A percentile compares a stretch with the other conserved stretches of the same genome.
Evolutionary conservation across 2,113 vertebrate genomes (phyloP).

Genomic region (Cheirogaleus medius): DNA sequence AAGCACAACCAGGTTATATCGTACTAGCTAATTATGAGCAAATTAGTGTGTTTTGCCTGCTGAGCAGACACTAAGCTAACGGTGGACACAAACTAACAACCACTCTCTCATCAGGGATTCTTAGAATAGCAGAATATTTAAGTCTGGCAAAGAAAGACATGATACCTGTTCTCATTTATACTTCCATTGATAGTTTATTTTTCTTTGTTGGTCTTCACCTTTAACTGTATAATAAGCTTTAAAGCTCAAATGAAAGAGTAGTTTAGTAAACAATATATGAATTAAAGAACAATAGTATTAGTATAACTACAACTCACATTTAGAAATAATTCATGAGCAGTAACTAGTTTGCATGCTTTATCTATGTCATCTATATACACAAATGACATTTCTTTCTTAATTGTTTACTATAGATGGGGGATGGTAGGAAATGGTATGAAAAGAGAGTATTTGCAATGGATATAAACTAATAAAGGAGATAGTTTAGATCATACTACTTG

Average conservation of each 20-base stretch:
- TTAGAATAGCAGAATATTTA: background rate
- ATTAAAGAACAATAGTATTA: background rate
- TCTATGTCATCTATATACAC: background rate
- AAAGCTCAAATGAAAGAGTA: background rate
- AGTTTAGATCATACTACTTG: background rate
- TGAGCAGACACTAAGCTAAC: background rate
- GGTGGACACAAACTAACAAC: background rate
- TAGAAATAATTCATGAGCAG: background rate
- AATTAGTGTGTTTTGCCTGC: background rate
- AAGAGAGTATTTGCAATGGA: background rate
- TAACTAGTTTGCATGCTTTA: background rate
- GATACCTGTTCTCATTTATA: background rate
- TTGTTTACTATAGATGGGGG: background rate
- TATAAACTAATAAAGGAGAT: slow-evolving; percentile 30
- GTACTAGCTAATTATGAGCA: background rate
- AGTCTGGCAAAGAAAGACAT: background rate
- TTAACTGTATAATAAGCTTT: background rate
- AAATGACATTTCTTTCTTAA: background rate
- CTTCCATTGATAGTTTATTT: background rate
- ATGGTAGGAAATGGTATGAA: background rate
- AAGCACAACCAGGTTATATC: background rate
- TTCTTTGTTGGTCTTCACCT: background rate
- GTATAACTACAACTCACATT: background rate
- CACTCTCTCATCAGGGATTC: background rate
- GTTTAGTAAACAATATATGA: background rate